A percentile compares a stretch with the other conserved stretches of the same genome.
Conservation (phyloP, 2,797 vertebrate genomes). For the Tenualosa thibaudeaui region DNA sequence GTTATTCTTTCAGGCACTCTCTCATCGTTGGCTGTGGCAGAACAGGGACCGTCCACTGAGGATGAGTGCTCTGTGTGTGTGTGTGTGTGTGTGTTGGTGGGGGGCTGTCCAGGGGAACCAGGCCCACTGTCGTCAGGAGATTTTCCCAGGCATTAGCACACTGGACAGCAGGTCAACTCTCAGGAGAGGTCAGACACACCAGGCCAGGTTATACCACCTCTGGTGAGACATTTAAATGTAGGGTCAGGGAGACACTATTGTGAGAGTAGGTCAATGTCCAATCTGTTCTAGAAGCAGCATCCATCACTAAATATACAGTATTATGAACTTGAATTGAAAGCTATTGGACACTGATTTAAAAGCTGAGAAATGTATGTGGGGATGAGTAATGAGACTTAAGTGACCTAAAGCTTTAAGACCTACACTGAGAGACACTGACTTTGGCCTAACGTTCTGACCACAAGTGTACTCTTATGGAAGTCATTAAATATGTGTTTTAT, state of each 20-base stretch:
- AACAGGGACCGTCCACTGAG: conserved; percentile 26
- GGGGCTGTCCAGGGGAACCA: background rate
- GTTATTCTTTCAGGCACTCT: conserved; percentile 46
- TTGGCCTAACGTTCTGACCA: background rate
- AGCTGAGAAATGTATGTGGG: background rate
- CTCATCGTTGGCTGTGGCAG: conserved; percentile 15
- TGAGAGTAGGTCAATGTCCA: background rate
- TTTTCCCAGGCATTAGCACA: conserved; percentile 7
- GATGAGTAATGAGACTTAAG: background rate
- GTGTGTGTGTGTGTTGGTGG: background rate
- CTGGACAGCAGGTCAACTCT: conserved; percentile 1
- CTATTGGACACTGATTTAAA: background rate
- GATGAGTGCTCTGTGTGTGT: background rate
- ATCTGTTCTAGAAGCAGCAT: background rate
- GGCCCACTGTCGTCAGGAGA: background rate
- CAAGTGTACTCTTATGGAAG: conserved; percentile 27
- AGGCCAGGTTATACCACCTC: background rate
- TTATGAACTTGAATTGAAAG: background rate
- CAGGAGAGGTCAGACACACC: background rate
- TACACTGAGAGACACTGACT: background rate
- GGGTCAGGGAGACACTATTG: background rate
- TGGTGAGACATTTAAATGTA: background rate
- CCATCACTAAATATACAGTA: background rate
- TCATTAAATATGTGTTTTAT: conserved; percentile 41
- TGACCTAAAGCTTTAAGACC: background rate